Evolutionary conservation across 2,797 vertebrate species (phyloP).

Genomic region (Spinibarbus caldwelli): DNA sequence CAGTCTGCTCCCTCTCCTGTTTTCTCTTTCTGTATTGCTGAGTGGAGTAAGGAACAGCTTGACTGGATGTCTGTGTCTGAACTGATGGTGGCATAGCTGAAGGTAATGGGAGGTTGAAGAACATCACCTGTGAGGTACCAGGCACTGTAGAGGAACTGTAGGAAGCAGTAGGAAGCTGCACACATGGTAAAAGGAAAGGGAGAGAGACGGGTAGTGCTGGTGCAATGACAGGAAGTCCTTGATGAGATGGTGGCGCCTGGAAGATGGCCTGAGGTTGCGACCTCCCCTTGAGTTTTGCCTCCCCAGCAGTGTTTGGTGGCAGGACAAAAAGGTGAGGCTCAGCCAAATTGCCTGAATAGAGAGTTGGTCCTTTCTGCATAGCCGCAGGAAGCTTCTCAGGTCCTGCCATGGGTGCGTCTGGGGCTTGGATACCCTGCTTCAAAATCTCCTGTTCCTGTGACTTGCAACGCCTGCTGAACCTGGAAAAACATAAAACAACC

Average conservation of each 20-base stretch:
- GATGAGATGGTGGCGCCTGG: neutral
- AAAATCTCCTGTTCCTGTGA: neutral
- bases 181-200: neutral
- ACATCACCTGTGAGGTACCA: neutral
- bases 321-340: neutral
- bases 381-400: neutral
- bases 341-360: neutral
- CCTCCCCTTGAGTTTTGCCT: neutral
- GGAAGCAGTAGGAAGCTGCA: neutral
- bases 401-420: neutral
- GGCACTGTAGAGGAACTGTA: neutral
- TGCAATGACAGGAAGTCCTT: neutral
- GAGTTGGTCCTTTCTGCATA: neutral
- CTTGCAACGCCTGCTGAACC: neutral
- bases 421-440: neutral
- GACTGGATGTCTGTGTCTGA: slow-evolving; percentile 1
- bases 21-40: neutral
- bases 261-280: neutral
- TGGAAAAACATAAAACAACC: neutral
- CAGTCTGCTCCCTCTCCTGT: neutral
- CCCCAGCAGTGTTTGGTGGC: neutral
- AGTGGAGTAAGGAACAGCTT: neutral
- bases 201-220: neutral
- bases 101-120: neutral
- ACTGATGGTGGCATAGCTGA: neutral